Conservation (phyloP, 2,888 invertebrate species). For the Desoria tigrina region DNA sequence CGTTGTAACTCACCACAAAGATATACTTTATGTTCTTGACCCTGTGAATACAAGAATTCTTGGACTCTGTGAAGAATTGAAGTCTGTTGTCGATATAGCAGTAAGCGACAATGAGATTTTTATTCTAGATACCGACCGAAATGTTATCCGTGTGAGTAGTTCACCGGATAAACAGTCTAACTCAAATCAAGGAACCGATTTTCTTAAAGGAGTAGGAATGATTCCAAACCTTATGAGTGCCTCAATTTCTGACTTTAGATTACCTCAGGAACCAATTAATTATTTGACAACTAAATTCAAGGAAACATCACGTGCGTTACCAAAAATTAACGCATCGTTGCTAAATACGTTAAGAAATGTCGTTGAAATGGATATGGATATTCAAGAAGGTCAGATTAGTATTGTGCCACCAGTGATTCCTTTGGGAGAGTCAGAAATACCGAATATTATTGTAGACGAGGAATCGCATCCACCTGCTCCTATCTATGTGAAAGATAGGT, state of each 20-base stretch:
- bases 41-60: conserved; percentile 68
- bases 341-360: conserved; percentile 39
- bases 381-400: conserved; percentile 40
- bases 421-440: conserved; percentile 20
- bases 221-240: conserved; percentile 41
- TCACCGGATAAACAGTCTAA: conserved; percentile 64
- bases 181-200: background rate
- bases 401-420: conserved; percentile 32
- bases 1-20: conserved; percentile 73
- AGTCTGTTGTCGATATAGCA: conserved; percentile 57
- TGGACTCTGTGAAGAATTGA: conserved; percentile 65
- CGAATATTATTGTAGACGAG: conserved; percentile 14
- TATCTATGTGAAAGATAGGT: conserved; percentile 35
- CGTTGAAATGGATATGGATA: conserved; percentile 42
- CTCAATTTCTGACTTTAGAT: conserved; percentile 39
- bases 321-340: conserved; percentile 28
- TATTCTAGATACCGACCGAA: conserved; percentile 75
- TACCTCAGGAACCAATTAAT: conserved; percentile 39
- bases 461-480: background rate
- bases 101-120: conserved; percentile 65
- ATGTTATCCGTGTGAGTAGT: conserved; percentile 74
- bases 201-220: conserved; percentile 6
- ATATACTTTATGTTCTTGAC: conserved; percentile 73
- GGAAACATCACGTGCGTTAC: conserved; percentile 43
- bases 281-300: conserved; percentile 40